Evolutionary conservation across 2,797 vertebrate genomes (phyloP), one percentile per base, ranked within the genome.

Genomic region (Jordanella pulchra): DNA sequence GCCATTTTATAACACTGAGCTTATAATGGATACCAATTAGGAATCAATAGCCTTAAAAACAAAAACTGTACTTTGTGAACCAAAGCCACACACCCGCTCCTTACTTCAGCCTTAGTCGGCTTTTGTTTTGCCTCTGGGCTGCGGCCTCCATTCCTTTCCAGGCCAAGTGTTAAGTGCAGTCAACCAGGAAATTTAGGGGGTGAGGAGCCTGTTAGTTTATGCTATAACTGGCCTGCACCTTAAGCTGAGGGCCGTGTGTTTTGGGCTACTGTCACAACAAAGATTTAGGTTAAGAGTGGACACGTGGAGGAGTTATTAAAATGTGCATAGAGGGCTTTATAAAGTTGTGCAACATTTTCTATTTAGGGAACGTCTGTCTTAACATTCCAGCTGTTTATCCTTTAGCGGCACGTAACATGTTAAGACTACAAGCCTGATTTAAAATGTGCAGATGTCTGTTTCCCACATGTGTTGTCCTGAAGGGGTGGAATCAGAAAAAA

Each of bases 221-320:
- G 82, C 90, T 86, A 85, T 79, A 84, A 81, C 76, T 83, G 81
- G 76, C 76, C 79, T 27, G 75, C 82, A 87, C 78, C 83, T 87
- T 63, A 60, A 86, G 71, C 81, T 78, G 68, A 87, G 63, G 65
- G 63, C 69, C n/a, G 74, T 39, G 75, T 90, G 79, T 84, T 87
- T 89, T 82, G 61, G 74, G 67, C 73, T 65, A 2, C 78, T 81
- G 84, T 84, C 80, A 70, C 69, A 67, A 32, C 42, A 39, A 50
- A 84, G 84, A 89, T 85, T 86, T 81, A 82, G 60, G 61, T 55
- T 17, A 39, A 14, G 27, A 83, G 54, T 9, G 61, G 61, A 61
- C 60, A 73, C 39, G 53, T 42, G 30, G 32, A 71, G 58, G 77
- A 66, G 65, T 64, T 60, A 28, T 61, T 70, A 87, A 61, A 54